A percentile compares a stretch with the other conserved stretches of the same genome.
Evolutionary conservation across 1,140 invertebrate species (phyloP).

Genomic region (Arctopsyche grandis): DNA sequence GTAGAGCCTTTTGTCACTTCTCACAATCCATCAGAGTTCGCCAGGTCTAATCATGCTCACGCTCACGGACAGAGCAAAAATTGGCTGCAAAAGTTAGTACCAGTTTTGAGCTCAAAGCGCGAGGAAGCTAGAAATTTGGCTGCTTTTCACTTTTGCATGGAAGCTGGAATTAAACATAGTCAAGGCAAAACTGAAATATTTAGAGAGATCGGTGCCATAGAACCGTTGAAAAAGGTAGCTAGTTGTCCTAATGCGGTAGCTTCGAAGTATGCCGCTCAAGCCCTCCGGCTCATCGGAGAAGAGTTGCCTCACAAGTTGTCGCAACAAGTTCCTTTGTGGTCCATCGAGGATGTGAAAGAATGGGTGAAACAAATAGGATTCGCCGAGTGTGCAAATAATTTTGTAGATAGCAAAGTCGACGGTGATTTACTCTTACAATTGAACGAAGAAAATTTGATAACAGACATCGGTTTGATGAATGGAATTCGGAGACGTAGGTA

Average conservation of each 20-base stretch:
- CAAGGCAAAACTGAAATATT: conserved; percentile 96
- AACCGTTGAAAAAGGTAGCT: conserved; percentile 95
- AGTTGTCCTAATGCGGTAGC: conserved; percentile 98
- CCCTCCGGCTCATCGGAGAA: conserved; percentile 93
- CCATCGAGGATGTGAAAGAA: conserved; percentile 93
- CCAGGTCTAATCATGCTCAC: conserved; percentile 89
- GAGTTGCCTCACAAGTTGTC: conserved; percentile 97
- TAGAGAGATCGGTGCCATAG: conserved; percentile 93
- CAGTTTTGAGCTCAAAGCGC: conserved; percentile 94
- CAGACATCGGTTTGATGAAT: conserved; percentile 93
- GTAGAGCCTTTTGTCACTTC: conserved; percentile 96
- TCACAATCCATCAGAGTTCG: conserved; percentile 95
- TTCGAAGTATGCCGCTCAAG: conserved; percentile 96
- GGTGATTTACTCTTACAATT: conserved; percentile 96
- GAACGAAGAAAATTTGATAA: conserved; percentile 89
- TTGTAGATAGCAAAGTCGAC: conserved; percentile 93
- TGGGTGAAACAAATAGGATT: conserved; percentile 99
- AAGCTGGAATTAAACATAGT: conserved; percentile 96
- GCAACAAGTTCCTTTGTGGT: conserved; percentile 98
- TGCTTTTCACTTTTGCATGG: conserved; percentile 99
- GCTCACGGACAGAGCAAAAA: conserved; percentile 96
- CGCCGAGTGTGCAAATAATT: conserved; percentile 81
- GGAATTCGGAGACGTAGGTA: conserved; percentile 91
- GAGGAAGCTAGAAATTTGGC: conserved; percentile 96
- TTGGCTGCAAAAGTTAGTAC: conserved; percentile 93